These are phyloP conservation scores for Pseudomugil gertrudae DNA, from an alignment of 2,797 vertebrate species.

Conservation along the genomic window DNA sequence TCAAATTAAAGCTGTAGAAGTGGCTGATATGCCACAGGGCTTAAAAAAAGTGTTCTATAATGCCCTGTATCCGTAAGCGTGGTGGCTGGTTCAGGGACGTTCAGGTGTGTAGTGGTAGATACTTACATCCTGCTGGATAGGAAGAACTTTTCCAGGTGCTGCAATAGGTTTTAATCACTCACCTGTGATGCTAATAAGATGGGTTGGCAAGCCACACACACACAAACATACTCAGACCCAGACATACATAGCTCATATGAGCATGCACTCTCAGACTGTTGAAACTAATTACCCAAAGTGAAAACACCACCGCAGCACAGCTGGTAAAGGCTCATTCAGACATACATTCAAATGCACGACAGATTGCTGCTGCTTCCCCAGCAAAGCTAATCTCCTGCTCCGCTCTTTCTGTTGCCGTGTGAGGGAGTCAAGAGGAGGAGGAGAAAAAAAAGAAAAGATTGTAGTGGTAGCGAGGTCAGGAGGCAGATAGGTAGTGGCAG, in stretches of 20 bases:
- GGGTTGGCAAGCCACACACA: constrained; percentile 36
- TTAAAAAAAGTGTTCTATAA: background rate
- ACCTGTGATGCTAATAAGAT: constrained; percentile 80
- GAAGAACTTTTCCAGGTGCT: constrained; percentile 78
- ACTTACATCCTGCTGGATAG: constrained; percentile 58
- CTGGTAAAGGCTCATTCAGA: constrained; percentile 53
- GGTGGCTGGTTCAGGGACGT: constrained; percentile 36
- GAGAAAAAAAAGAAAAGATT: constrained; percentile 19
- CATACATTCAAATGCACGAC: constrained; percentile 42
- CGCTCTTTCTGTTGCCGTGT: constrained; percentile 28
- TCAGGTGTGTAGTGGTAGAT: constrained; percentile 57
- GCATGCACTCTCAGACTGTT: constrained; percentile 43
- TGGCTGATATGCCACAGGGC: background rate
- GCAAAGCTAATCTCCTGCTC: constrained; percentile 46
- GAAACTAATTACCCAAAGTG: constrained; percentile 80
- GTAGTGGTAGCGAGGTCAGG: constrained; percentile 48
- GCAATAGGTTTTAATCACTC: constrained; percentile 80
- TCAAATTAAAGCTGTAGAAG: background rate
- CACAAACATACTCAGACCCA: constrained; percentile 29
- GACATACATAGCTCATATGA: constrained; percentile 13
- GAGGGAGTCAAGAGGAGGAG: constrained; percentile 37
- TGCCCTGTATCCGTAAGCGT: constrained; percentile 17
- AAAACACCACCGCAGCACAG: constrained; percentile 39
- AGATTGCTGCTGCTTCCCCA: constrained; percentile 50
- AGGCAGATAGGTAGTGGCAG: constrained; percentile 44